phyloP scores from a whole-genome alignment of 2,888 invertebrate genomes.

The Drosophila percnosoma region DNA sequence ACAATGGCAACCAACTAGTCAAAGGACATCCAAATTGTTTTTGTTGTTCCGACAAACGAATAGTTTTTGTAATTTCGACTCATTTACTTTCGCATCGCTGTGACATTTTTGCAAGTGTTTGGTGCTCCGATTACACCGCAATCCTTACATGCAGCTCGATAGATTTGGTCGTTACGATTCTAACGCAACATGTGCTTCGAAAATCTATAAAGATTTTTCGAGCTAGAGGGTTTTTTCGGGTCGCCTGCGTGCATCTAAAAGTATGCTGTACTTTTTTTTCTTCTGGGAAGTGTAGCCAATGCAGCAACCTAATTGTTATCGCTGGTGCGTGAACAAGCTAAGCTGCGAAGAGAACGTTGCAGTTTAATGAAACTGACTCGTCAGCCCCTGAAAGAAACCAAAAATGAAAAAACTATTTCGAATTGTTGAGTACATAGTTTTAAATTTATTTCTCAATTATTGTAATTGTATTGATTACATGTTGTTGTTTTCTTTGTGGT shows the following conservation, averaged over 20 bases:
- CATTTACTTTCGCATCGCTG: not conserved
- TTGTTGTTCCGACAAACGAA: rapidly evolving
- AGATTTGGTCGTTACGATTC: not conserved
- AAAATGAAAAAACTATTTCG: not conserved
- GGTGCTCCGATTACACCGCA: not conserved
- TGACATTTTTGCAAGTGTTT: not conserved
- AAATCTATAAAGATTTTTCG: too few relatives aligned
- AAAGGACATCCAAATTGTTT: not conserved
- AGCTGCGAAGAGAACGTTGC: not conserved
- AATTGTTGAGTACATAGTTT: conserved; percentile 72
- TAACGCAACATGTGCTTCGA: not conserved
- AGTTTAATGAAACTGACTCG: not conserved
- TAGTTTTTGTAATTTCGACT: not conserved
- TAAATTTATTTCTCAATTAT: conserved; percentile 66
- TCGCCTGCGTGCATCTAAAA: not conserved
- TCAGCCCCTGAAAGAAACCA: too few relatives aligned
- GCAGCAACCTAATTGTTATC: not conserved
- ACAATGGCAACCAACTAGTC: not conserved
- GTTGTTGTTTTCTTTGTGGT: conserved; percentile 52
- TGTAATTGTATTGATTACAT: conserved; percentile 76
- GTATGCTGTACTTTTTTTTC: not conserved
- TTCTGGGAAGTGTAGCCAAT: not conserved
- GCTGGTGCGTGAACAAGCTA: not conserved
- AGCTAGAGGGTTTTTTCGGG: not conserved
- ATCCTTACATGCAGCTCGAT: not conserved